Conservation (phyloP, 1,140 invertebrate species). For the Scaptodrosophila lebanonensis region DNA sequence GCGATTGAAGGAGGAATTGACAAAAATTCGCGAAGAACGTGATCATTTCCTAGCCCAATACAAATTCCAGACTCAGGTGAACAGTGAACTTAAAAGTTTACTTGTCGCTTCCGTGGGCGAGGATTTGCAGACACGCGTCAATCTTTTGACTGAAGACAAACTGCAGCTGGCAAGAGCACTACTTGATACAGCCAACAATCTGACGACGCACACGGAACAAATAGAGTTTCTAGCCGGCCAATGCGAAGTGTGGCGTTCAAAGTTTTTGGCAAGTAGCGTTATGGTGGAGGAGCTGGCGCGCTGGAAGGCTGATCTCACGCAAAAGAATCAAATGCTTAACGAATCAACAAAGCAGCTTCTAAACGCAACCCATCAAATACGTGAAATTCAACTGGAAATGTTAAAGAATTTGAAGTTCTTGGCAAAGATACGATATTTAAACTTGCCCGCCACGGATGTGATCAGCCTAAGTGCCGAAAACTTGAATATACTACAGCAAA, state of each 20-base stretch:
- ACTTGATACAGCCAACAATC: constrained; percentile 88
- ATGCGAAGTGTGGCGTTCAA: constrained; percentile 96
- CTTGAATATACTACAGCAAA: constrained; percentile 66
- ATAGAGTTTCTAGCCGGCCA: constrained; percentile 94
- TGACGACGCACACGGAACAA: constrained; percentile 93
- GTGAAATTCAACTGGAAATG: constrained; percentile 84
- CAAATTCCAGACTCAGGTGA: constrained; percentile 88
- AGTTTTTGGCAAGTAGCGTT: constrained; percentile 95
- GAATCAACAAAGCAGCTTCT: constrained; percentile 85
- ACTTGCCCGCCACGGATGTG: constrained; percentile 76
- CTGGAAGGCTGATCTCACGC: constrained; percentile 88
- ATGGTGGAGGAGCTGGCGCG: constrained; percentile 93
- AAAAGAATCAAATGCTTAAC: constrained; percentile 86
- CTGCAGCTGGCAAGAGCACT: constrained; percentile 90
- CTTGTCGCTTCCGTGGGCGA: constrained; percentile 95
- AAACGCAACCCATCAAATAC: constrained; percentile 84
- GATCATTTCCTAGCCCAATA: constrained; percentile 84
- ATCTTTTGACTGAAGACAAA: constrained; percentile 93
- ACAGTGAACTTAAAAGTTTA: constrained; percentile 94
- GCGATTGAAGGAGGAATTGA: constrained; percentile 49
- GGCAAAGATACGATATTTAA: constrained; percentile 61
- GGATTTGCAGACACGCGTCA: constrained; percentile 92
- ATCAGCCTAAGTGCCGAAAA: constrained; percentile 76
- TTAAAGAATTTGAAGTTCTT: constrained; percentile 81
- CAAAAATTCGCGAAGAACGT: constrained; percentile 80